Evolutionary conservation across 1,140 invertebrate species (phyloP), one percentile per base, ranked within the genome.

Genomic region (Nasonia vitripennis): DNA sequence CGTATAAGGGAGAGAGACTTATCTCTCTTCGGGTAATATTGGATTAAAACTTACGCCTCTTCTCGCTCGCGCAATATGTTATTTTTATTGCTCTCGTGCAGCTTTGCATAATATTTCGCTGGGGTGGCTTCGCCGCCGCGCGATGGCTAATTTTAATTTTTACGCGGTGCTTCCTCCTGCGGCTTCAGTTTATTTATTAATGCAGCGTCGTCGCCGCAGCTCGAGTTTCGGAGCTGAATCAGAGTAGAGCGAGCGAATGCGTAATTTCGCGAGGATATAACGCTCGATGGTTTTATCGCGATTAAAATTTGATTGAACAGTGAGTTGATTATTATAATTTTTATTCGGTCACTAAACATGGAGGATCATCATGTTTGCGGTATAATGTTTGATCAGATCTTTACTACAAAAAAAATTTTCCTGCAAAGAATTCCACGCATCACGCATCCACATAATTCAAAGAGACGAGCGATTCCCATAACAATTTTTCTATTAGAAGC

Each of bases 41-140:
- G 92, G 93, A 93, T 93, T 93, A 93, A 93, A 93, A 93, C 92
- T 93, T 93, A 92, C 92, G 91, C 91, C 90, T 92, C 91, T 87
- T 88, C 87, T 86, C 62, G 62, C 51, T 89, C 90, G 90, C 89
- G 93, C 92, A 93, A 93, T 93, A 93, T 93, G 93, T 93, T 93
- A 93, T 93, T 93, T 93, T 93, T 93, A 93, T 93, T 93, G 92
- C 93, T 92, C 93, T 92, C 89, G 91, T 91, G 91, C 41, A 45
- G 92, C 91, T 93, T 93, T 93, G 93, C 93, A 93, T 93, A 93
- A 93, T 93, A 92, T 91, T 92, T 74, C 90, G 88, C 87, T 89
- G 87, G 91, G 90, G 91, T 89, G 90, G 37, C 87, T 85, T 86
- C 11, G 79, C 87, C 84, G 83, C 55, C 41, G 41, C 41, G 41